Conservation (phyloP, 1,140 invertebrate genomes). For the Drosophila nigrodunni region DNA sequence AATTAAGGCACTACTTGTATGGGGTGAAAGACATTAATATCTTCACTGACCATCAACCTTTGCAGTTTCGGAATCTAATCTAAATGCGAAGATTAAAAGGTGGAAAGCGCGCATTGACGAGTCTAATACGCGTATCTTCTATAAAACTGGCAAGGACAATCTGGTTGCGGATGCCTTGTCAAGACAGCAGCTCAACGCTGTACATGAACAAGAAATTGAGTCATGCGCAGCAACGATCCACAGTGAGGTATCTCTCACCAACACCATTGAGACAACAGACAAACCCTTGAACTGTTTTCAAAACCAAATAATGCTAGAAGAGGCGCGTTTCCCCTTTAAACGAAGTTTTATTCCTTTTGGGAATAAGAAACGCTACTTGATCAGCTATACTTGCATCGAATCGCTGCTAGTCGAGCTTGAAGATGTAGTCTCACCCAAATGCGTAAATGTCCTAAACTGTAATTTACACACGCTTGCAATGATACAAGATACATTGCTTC, state of each 20-base stretch:
- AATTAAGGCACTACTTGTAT: no score
- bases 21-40: background rate
- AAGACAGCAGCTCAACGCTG: background rate
- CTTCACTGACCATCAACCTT: slow-evolving; percentile 61
- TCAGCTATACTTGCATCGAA: slow-evolving; percentile 10
- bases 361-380: slow-evolving; percentile 7
- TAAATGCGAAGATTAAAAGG: no score
- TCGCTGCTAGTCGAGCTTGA: slow-evolving; percentile 9
- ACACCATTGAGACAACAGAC: slow-evolving; percentile 25
- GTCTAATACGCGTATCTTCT: slow-evolving; percentile 45
- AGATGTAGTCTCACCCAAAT: slow-evolving; percentile 12
- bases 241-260: slow-evolving; percentile 13
- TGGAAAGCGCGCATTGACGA: background rate
- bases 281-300: slow-evolving; percentile 29
- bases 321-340: slow-evolving; percentile 14
- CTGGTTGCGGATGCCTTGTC: no score
- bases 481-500: slow-evolving; percentile 19
- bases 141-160: slow-evolving; percentile 51
- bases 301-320: slow-evolving; percentile 27
- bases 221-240: no score
- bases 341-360: slow-evolving; percentile 19
- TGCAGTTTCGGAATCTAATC: slow-evolving; percentile 48
- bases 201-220: slow-evolving; percentile 1
- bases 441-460: slow-evolving; percentile 21
- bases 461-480: slow-evolving; percentile 32